phyloP scores from a whole-genome alignment of 1,140 invertebrate genomes.

The Lepidurus packardi region DNA sequence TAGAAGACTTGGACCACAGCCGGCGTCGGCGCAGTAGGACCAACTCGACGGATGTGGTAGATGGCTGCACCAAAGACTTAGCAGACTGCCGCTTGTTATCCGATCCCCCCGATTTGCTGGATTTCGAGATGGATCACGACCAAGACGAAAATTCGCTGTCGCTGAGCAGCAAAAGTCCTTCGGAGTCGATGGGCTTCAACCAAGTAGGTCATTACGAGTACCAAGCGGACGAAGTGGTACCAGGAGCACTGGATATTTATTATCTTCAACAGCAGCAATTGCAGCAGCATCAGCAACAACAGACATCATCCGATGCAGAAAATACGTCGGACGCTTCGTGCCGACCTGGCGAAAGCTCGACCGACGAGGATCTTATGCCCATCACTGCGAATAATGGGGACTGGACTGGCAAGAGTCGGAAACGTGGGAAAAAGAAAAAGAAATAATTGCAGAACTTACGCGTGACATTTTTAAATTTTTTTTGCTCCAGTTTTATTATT shows the following conservation, averaged over 20 bases:
- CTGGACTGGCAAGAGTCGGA: conserved; percentile 27
- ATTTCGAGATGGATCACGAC: conserved; percentile 33
- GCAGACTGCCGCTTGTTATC: conserved; percentile 16
- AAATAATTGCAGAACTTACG: background rate
- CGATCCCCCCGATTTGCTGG: conserved; percentile 31
- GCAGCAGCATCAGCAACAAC: conserved; percentile 16
- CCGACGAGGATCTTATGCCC: conserved; percentile 32
- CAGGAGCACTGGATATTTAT: background rate
- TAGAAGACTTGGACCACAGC: conserved; percentile 24
- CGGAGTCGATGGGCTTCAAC: conserved; percentile 12
- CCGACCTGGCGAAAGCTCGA: conserved; percentile 33
- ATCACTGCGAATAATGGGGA: background rate
- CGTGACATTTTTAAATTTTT: background rate
- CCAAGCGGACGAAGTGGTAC: background rate
- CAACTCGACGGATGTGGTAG: conserved; percentile 22
- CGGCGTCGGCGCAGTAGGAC: conserved; percentile 23
- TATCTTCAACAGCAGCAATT: conserved; percentile 25
- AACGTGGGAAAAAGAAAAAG: conserved; percentile 32
- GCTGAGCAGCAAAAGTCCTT: background rate
- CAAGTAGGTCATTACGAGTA: background rate
- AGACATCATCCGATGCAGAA: conserved; percentile 23
- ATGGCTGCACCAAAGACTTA: background rate
- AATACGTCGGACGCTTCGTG: conserved; percentile 29
- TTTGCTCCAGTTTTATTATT: background rate
- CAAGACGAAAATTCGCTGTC: conserved; percentile 2